These are phyloP conservation scores for Lerista edwardsae DNA, from an alignment of 2,797 vertebrate species.

Conservation along the genomic window DNA sequence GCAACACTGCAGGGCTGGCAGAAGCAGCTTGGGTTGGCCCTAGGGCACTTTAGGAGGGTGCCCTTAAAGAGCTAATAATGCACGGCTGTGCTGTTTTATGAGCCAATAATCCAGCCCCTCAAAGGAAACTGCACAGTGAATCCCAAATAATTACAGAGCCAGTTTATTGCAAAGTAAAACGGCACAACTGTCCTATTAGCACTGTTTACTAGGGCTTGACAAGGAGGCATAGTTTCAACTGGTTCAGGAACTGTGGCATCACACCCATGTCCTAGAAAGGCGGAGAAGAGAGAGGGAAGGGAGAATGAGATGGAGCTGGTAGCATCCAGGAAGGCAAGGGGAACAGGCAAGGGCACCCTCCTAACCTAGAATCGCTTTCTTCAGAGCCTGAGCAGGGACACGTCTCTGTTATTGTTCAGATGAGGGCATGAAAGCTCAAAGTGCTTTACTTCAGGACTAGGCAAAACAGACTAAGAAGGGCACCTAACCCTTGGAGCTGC, in stretches of 20 bases:
- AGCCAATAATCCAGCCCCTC: constrained; percentile 1
- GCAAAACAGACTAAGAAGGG: no score
- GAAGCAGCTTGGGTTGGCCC: no score
- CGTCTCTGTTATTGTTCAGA: neutral
- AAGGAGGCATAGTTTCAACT: neutral
- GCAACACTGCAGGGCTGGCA: no score
- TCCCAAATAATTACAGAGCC: neutral
- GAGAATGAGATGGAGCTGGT: neutral
- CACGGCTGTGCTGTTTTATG: neutral
- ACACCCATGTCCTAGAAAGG: neutral
- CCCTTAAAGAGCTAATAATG: neutral
- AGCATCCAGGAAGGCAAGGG: neutral
- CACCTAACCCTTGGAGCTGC: no score
- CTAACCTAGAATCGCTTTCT: neutral
- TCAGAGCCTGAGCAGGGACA: neutral
- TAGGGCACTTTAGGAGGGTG: no score
- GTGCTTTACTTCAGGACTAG: neutral
- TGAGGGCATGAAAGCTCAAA: neutral
- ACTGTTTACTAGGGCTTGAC: neutral
- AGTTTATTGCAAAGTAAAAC: neutral
- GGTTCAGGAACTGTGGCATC: neutral
- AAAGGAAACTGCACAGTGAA: neutral
- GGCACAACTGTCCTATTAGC: neutral
- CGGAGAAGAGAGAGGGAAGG: neutral
- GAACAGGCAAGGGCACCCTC: neutral